Percentiles rank a stretch among this genome's conserved stretches.
Conservation (phyloP, 2,113 vertebrate genomes). For the Epinephelus lanceolatus region DNA sequence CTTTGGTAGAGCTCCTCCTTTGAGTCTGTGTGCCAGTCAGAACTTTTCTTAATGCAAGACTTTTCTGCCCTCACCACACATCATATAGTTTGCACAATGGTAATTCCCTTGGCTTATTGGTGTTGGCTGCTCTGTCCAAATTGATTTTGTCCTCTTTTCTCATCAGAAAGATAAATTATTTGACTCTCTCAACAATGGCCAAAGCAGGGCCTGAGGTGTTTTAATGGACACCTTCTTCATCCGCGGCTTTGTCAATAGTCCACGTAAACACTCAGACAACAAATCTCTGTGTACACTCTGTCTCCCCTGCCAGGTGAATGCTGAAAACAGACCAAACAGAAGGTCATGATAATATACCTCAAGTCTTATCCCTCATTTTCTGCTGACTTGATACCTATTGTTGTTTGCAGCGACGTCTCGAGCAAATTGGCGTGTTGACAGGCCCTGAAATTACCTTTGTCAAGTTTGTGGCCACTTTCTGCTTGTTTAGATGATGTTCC, state of each 20-base stretch:
- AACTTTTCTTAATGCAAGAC: background rate
- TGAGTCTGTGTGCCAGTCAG: background rate
- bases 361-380: conserved; percentile 55
- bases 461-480: conserved; percentile 33
- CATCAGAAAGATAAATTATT: conserved; percentile 74
- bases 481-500: conserved; percentile 51
- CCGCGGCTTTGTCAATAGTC: conserved; percentile 51
- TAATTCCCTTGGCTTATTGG: conserved; percentile 52
- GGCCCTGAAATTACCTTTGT: conserved; percentile 69
- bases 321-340: conserved; percentile 49
- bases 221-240: conserved; percentile 61
- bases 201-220: conserved; percentile 38
- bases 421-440: conserved; percentile 45
- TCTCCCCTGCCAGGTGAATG: conserved; percentile 21
- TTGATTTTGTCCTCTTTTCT: conserved; percentile 68
- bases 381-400: conserved; percentile 47
- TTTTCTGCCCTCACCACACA: conserved; percentile 1
- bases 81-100: conserved; percentile 46
- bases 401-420: conserved; percentile 33
- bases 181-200: conserved; percentile 63
- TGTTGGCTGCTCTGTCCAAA: conserved; percentile 42
- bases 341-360: conserved; percentile 53
- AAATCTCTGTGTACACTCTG: conserved; percentile 56
- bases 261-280: conserved; percentile 56
- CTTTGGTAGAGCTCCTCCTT: background rate